Evolutionary conservation across 2,888 invertebrate genomes (phyloP).

Genomic region (Stenodera caucasica): DNA sequence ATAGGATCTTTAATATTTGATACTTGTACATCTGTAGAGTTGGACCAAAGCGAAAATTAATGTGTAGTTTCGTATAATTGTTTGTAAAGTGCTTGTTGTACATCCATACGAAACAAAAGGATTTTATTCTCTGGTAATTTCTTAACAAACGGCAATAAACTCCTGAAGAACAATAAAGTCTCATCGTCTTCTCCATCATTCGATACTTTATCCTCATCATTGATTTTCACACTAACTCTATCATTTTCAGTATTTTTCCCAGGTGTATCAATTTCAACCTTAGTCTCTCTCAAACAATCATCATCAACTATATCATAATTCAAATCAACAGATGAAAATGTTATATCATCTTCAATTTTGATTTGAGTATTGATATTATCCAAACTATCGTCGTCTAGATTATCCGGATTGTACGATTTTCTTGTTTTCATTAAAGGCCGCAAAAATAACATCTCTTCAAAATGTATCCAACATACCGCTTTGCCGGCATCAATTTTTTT

Average conservation of each 20-base stretch:
- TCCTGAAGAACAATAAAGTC: slow-evolving; percentile 22
- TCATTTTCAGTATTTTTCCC: neutral
- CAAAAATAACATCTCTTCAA: slow-evolving; percentile 22
- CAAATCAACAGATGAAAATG: slow-evolving; percentile 7
- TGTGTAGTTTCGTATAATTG: slow-evolving; percentile 16
- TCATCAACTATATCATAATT: slow-evolving; percentile 7
- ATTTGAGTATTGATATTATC: neutral
- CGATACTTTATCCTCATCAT: neutral
- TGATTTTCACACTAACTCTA: neutral
- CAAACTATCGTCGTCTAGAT: neutral
- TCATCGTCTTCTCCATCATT: slow-evolving; percentile 20
- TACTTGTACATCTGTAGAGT: too few relatives aligned
- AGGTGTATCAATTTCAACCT: neutral
- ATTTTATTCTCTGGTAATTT: slow-evolving; percentile 19
- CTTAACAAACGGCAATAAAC: slow-evolving; percentile 21
- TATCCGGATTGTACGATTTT: neutral
- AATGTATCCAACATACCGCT: slow-evolving; percentile 14
- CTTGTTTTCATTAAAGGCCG: slow-evolving; percentile 13
- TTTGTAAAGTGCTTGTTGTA: slow-evolving; percentile 23
- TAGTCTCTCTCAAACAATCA: neutral
- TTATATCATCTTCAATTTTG: slow-evolving; percentile 16
- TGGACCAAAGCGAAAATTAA: neutral
- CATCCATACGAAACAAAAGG: slow-evolving; percentile 24
- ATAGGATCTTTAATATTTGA: too few relatives aligned
- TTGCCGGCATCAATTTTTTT: slow-evolving; percentile 11